Evolutionary conservation across 2,113 vertebrate species (phyloP), one percentile per base, ranked within the genome.

Genomic region (Gnathonemus echidnorhynchus): DNA sequence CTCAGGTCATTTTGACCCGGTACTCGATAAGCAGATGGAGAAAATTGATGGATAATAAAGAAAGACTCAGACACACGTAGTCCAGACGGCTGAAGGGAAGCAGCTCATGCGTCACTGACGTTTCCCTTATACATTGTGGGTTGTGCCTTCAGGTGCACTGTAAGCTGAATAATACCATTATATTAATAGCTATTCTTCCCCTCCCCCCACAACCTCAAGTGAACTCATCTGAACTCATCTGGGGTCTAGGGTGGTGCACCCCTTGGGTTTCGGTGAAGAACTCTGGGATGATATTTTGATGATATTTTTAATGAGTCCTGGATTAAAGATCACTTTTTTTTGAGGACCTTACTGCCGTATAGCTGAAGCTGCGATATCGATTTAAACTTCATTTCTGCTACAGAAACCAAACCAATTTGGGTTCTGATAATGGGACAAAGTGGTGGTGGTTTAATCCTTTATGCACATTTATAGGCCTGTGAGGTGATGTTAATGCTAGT

Each of bases 301-400:
- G 83, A 85, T 85, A 48, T 46, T 87, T 88, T 35, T 84, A 91
- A 92, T 90, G 88, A 74, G 21, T 66, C 90, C 42, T 58, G 90
- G 89, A 92, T 89, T 52, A 89, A 90, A 90, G 92, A 91, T 88
- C 83, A 70, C 15, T 10, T 15, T 53, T 24, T 80, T 85, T 90
- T 77, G 0, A 66, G 46, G 66, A 85, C 52, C 89, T 86, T 52
- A 88, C 62, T 5, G 27, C 53, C 31, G 80, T 52, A 87, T 87
- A 90, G 53, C 46, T 87, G 31, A 86, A 66, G 31, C 58, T 74
- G 31, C 11, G 87, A 90, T 91, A 70, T 80, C 46, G 45, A 87
- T 90, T 92, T 86, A 92, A 91, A 9, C 83, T 90, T 88, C 52
- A 74, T 84, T 86, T 27, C 53, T 86, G 86, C 86, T 56, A 87